Conservation (phyloP, 2,888 invertebrate species). For the Orchesellides sinensis region DNA sequence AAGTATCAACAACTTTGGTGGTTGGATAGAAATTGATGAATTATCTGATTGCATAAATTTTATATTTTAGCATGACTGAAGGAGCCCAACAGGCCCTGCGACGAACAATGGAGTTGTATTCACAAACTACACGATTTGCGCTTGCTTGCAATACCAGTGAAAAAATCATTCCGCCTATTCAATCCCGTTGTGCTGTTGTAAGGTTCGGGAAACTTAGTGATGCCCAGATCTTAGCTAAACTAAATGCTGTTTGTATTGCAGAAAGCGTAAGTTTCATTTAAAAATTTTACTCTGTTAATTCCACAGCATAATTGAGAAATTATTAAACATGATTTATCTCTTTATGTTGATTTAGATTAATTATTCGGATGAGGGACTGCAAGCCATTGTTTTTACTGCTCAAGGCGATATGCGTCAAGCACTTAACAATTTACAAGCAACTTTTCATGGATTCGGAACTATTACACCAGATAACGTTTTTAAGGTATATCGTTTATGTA, state of each 20-base stretch:
- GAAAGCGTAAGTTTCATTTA: constrained; percentile 82
- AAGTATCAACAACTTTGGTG: too few relatives aligned
- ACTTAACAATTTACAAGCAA: constrained; percentile 97
- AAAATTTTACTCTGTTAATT: neutral
- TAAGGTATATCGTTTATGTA: constrained; percentile 82
- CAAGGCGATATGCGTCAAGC: constrained; percentile 99
- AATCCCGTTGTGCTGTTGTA: constrained; percentile 98
- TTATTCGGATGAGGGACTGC: constrained; percentile 94
- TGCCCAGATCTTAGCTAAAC: constrained; percentile 90
- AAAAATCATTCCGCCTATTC: constrained; percentile 99
- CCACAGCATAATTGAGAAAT: neutral
- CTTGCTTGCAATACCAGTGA: constrained; percentile 99
- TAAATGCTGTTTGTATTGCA: constrained; percentile 85
- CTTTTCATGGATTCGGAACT: constrained; percentile 92
- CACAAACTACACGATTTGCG: constrained; percentile 97
- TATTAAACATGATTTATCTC: neutral
- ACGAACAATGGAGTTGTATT: constrained; percentile 99
- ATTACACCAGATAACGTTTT: constrained; percentile 97
- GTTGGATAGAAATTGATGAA: neutral
- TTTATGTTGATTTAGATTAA: constrained; percentile 79
- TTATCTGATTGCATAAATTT: neutral
- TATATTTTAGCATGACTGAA: constrained; percentile 93
- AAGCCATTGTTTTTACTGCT: constrained; percentile 97
- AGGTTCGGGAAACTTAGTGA: constrained; percentile 94
- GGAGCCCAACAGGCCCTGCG: constrained; percentile 98